phyloP scores from a whole-genome alignment of 2,797 vertebrate genomes.

The Enteromius fasciolatus region DNA sequence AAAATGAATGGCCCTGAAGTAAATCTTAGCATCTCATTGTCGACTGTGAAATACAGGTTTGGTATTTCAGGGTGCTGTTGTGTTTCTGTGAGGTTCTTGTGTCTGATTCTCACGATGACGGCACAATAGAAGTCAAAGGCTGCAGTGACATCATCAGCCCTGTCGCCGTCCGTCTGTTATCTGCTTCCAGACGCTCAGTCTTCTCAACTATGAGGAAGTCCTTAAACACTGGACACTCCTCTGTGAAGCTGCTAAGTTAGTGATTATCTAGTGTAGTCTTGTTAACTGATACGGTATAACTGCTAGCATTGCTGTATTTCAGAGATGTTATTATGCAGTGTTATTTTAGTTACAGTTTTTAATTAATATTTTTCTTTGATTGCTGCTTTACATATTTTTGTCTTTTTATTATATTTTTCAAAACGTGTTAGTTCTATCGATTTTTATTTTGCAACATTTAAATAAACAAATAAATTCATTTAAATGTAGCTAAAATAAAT shows the following conservation, averaged over 20 bases:
- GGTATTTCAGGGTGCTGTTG: neutral
- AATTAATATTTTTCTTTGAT: no score
- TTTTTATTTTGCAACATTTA: no score
- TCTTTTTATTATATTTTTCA: no score
- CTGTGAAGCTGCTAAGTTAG: neutral
- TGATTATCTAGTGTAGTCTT: neutral
- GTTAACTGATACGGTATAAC: neutral
- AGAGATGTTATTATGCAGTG: neutral
- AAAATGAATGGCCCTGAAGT: neutral
- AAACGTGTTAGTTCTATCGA: no score
- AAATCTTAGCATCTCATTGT: neutral
- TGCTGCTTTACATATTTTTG: no score
- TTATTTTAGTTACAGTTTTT: no score
- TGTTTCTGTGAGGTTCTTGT: neutral
- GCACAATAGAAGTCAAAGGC: neutral
- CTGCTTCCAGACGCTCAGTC: neutral
- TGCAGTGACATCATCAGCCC: neutral
- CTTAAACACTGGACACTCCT: neutral
- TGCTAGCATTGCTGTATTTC: neutral
- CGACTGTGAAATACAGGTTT: neutral
- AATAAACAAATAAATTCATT: no score
- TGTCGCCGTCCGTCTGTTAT: neutral
- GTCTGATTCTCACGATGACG: constrained; percentile 1
- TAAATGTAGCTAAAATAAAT: no score
- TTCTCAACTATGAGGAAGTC: neutral